Conservation (phyloP, 2,113 vertebrate species). For the Crotalus viridis region DNA sequence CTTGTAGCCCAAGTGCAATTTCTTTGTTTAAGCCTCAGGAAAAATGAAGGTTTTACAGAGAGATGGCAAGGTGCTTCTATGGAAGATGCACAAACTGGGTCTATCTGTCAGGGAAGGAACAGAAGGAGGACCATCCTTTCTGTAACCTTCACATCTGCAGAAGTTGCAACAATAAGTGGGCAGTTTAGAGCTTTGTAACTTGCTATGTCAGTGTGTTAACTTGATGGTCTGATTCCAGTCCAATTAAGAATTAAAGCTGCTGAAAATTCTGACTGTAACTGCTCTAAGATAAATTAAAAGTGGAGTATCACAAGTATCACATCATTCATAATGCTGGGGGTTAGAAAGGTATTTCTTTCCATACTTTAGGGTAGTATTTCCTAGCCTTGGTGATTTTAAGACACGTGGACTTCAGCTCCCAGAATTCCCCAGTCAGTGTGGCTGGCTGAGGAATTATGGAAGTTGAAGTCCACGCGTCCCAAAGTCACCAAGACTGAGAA, state of each 20-base stretch:
- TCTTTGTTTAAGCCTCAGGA: slow-evolving; percentile 18
- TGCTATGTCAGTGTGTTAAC: background rate
- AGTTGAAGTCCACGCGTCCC: background rate
- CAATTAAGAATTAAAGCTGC: background rate
- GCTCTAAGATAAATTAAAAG: background rate
- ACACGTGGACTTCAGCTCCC: background rate
- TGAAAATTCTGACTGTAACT: background rate
- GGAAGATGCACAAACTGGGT: background rate
- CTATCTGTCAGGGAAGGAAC: slow-evolving; percentile 1
- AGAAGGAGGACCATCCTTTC: background rate
- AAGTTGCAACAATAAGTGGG: background rate
- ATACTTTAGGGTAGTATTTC: background rate
- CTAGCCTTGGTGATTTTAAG: background rate
- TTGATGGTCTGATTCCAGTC: background rate
- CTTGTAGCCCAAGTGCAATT: background rate
- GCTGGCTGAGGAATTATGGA: background rate
- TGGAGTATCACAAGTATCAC: background rate
- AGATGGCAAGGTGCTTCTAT: background rate
- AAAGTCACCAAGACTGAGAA: background rate
- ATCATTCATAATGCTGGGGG: background rate
- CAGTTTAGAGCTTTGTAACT: background rate
- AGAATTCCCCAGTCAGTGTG: background rate
- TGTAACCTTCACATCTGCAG: background rate
- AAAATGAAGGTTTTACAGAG: slow-evolving; percentile 23
- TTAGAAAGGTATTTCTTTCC: background rate